phyloP scores from a whole-genome alignment of 2,888 invertebrate genomes.

The Cepaea hortensis region DNA sequence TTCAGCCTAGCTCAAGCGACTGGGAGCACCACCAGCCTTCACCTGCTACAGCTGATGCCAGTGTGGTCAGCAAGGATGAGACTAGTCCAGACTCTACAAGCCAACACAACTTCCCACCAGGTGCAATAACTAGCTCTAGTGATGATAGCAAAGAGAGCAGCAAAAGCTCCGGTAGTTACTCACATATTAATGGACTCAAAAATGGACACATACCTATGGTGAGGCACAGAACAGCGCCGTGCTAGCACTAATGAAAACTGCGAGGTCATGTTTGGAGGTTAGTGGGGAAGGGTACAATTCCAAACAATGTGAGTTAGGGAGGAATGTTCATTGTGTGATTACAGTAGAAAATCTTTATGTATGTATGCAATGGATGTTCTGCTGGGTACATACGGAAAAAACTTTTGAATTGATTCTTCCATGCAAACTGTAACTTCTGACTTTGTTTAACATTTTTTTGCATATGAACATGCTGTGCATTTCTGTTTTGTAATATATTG shows the following conservation, averaged over 20 bases:
- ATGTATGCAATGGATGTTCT: neutral
- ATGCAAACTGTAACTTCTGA: conserved; percentile 6
- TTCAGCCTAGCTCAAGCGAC: conserved; percentile 11
- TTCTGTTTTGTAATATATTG: conserved; percentile 16
- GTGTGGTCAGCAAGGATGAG: conserved; percentile 28
- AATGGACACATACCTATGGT: conserved; percentile 65
- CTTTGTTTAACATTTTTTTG: neutral
- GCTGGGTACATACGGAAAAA: neutral
- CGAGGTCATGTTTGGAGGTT: neutral
- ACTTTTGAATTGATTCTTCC: neutral
- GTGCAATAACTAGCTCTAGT: conserved; percentile 65
- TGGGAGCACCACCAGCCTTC: neutral
- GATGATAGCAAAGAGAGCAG: conserved; percentile 72
- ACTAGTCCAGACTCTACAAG: conserved; percentile 33
- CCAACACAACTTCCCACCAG: conserved; percentile 57
- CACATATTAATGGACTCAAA: conserved; percentile 70
- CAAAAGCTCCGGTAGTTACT: conserved; percentile 69
- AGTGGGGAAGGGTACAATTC: neutral
- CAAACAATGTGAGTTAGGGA: neutral
- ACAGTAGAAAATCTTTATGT: neutral
- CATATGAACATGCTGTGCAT: neutral
- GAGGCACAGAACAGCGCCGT: conserved; percentile 42
- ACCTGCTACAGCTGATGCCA: neutral
- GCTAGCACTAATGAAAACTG: conserved; percentile 14
- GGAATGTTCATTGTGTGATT: conserved; percentile 7